Conservation (phyloP, 1,140 invertebrate genomes). For the Drosophila setifemur region DNA sequence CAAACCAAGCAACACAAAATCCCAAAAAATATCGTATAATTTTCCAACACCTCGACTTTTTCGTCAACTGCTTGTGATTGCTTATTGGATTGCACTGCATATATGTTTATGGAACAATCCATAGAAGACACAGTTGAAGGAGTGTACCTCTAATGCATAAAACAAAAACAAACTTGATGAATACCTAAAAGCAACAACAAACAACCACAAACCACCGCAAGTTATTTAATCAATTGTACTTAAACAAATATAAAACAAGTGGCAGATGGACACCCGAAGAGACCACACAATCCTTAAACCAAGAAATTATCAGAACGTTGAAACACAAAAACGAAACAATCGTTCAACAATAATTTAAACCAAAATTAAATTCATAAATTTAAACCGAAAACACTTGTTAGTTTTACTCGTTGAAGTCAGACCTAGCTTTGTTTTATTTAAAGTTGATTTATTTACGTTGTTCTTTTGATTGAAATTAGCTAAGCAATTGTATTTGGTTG, state of each 20-base stretch:
- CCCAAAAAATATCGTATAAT: slow-evolving; percentile 55
- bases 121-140: no score
- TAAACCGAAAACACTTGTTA: neutral
- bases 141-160: slow-evolving; percentile 23
- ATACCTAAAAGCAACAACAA: slow-evolving; percentile 56
- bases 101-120: no score
- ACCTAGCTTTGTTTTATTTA: slow-evolving; percentile 8
- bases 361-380: slow-evolving; percentile 36
- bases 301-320: slow-evolving; percentile 25
- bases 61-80: no score
- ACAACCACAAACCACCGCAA: slow-evolving; percentile 65
- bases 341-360: slow-evolving; percentile 24
- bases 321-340: slow-evolving; percentile 1
- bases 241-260: slow-evolving; percentile 28
- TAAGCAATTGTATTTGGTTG: slow-evolving; percentile 30
- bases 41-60: slow-evolving; percentile 10
- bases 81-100: no score
- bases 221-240: slow-evolving; percentile 68
- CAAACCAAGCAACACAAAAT: slow-evolving; percentile 9
- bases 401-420: neutral
- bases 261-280: neutral
- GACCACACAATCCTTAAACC: neutral
- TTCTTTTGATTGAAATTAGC: slow-evolving; percentile 37
- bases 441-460: slow-evolving; percentile 33
- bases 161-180: slow-evolving; percentile 4